These are phyloP conservation scores for Nansenia antarctica DNA, from an alignment of 2,113 vertebrate species.

Conservation along the genomic window DNA sequence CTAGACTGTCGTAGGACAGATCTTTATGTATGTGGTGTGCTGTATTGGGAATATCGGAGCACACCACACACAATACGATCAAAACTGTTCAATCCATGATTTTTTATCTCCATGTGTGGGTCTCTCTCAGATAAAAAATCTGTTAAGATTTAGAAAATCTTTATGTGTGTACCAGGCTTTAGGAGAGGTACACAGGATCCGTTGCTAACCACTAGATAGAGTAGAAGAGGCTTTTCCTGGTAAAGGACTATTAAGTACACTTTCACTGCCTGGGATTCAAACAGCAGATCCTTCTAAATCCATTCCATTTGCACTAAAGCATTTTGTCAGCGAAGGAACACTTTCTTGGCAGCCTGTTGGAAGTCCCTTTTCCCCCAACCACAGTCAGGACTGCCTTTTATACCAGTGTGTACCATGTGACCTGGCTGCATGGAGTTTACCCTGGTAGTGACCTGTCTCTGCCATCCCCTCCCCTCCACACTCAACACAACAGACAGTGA, in stretches of 20 bases:
- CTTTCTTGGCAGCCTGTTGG: slow-evolving; percentile 55
- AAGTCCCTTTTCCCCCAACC: slow-evolving; percentile 44
- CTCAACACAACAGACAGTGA: not conserved
- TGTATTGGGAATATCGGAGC: not conserved
- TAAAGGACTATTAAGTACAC: not conserved
- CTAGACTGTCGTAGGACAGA: no score
- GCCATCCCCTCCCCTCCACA: not conserved
- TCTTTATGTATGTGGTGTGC: no score
- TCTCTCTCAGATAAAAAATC: no score
- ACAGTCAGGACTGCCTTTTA: slow-evolving; percentile 53
- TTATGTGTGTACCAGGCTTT: not conserved
- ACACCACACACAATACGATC: not conserved
- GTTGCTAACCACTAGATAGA: not conserved
- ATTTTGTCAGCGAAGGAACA: slow-evolving; percentile 17
- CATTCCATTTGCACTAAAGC: slow-evolving; percentile 40
- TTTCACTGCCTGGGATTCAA: not conserved
- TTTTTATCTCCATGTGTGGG: not conserved
- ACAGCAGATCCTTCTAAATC: not conserved
- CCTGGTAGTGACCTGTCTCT: slow-evolving; percentile 22
- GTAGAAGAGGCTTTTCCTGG: not conserved
- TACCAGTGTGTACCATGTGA: slow-evolving; percentile 46
- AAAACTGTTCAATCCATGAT: not conserved
- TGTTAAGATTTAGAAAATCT: no score
- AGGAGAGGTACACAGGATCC: not conserved
- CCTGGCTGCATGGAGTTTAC: slow-evolving; percentile 44